Evolutionary conservation across 2,113 vertebrate species (phyloP).

Genomic region (Chaetodon auriga): DNA sequence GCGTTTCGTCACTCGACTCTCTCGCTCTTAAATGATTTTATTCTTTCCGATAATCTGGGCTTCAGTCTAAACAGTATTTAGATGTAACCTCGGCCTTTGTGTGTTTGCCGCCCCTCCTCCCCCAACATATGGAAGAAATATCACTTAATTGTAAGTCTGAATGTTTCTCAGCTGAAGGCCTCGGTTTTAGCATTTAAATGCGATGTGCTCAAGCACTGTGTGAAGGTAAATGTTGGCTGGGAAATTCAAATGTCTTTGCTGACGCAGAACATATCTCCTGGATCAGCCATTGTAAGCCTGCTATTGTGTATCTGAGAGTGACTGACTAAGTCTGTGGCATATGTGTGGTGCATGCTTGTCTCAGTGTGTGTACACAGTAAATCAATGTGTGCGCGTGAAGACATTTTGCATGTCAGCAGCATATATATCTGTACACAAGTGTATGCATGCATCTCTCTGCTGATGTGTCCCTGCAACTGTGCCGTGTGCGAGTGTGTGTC

Average conservation of each 20-base stretch:
- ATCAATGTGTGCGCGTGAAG: constrained; percentile 57
- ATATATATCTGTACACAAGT: constrained; percentile 49
- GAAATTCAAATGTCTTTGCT: constrained; percentile 77
- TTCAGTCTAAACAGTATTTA: background rate
- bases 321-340: constrained; percentile 77
- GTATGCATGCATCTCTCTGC: constrained; percentile 41
- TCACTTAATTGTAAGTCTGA: constrained; percentile 8
- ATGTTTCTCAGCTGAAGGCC: constrained; percentile 35
- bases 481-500: constrained; percentile 18
- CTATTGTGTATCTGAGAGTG: constrained; percentile 77
- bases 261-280: constrained; percentile 78
- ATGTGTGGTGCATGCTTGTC: constrained; percentile 69
- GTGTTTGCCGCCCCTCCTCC: background rate
- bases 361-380: constrained; percentile 64
- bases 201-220: constrained; percentile 31
- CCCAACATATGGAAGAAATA: background rate
- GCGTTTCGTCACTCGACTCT: background rate
- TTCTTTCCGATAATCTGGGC: background rate
- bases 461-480: constrained; percentile 37
- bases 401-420: constrained; percentile 66
- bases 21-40: background rate
- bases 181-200: constrained; percentile 40
- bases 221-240: constrained; percentile 73
- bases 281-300: constrained; percentile 77
- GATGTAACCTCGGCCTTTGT: constrained; percentile 3